Base-by-base conservation (phyloP, 2,888 invertebrate genomes). In the Isotomurus palustris region DNA sequence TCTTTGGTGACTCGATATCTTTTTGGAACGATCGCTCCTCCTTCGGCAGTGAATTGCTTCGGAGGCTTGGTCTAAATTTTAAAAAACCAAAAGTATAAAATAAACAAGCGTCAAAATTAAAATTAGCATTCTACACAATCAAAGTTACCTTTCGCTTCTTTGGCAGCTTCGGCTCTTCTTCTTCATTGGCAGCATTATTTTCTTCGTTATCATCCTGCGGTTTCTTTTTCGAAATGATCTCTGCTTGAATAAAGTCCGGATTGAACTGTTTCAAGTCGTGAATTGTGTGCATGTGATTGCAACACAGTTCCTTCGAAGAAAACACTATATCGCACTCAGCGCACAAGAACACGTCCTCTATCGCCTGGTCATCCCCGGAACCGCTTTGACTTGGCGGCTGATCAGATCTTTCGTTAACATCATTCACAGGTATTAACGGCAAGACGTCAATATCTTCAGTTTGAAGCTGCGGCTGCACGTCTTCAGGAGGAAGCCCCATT, bases 301-400 rank as follows among this genome's bases (percentile, higher is more conserved):
- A 67, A 43, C 67, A 69, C 19, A 57, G 50, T 54, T 66, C 66
- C 45, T 66, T 58, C 3, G 69, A 61, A 3, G 60, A 55, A 38
- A 69, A 67, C 0, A 66, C 61, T 32, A 69, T 62, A 50, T 64
- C 60, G 55, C 69, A 69, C 43, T 62, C 64, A 10, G 67, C 58
- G 47, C 69, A 69, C 8, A 69, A 47, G 41, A 66, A 67, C 17
- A 69, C 62, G 56, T 64, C 66, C 36, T 56, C 58, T 14, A 50
- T 21, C n/a, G 24, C 36, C 10, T 60, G 56, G 36, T 60, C 60
- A 27, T 35, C 17, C 17, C 22, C 12, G 14, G 32, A 25, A 2
- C 14, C 5, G 38, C 19, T 19, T 8, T 5, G 5, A n/a, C 38
- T 14, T 38, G n/a, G n/a, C n/a, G n/a, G n/a, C n/a, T n/a, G n/a